phyloP scores from a whole-genome alignment of 2,797 vertebrate genomes.

The Phataginus tetradactyla region DNA sequence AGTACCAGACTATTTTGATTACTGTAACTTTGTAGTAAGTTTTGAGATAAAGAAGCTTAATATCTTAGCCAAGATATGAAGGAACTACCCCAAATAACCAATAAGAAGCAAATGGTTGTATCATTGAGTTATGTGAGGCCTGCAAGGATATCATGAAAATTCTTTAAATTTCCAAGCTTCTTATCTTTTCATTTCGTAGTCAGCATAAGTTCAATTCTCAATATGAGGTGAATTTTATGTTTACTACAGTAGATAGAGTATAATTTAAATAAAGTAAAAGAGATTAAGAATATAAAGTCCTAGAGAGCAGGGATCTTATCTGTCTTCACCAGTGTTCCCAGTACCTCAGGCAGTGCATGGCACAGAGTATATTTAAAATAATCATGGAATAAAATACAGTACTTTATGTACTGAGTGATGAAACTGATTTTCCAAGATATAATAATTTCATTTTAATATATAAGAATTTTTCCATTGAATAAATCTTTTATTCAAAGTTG shows the following conservation, averaged over 20 bases:
- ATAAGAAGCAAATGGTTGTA: background rate
- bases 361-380: background rate
- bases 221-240: background rate
- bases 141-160: background rate
- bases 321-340: background rate
- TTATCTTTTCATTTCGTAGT: background rate
- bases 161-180: conserved; percentile 12
- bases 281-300: background rate
- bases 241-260: background rate
- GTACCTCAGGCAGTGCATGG: background rate
- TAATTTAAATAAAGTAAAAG: conserved; percentile 6
- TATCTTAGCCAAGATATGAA: conserved; percentile 34
- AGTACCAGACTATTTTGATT: conserved; percentile 5
- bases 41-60: conserved; percentile 40
- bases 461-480: background rate
- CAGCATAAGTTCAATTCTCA: background rate
- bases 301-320: background rate
- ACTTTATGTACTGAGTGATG: background rate
- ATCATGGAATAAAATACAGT: background rate
- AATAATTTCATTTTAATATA: background rate
- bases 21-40: background rate
- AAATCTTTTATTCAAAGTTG: conserved; percentile 24
- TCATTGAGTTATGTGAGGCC: background rate
- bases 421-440: background rate
- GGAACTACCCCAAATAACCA: background rate